Evolutionary conservation across 2,888 invertebrate genomes (phyloP).

Genomic region (Eledona agricola): DNA sequence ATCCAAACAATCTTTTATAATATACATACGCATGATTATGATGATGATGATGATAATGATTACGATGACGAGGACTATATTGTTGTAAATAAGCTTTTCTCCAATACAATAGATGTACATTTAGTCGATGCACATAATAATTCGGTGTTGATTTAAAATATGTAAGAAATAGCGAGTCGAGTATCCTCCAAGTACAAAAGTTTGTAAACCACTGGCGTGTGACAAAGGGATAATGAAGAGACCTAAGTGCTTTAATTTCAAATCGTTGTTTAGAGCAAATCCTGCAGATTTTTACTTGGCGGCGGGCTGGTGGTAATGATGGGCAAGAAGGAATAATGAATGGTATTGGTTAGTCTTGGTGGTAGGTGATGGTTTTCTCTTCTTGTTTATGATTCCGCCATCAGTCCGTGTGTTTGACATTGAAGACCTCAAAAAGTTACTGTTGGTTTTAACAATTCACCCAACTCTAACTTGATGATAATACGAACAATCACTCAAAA

Average conservation of each 20-base stretch:
- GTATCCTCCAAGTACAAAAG: slow-evolving; percentile 59
- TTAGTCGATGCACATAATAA: slow-evolving; percentile 58
- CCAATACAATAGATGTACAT: slow-evolving; percentile 58
- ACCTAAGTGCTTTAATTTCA: slow-evolving; percentile 62
- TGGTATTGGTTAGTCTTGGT: slow-evolving; percentile 15
- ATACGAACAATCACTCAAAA: no score
- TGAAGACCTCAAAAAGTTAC: slow-evolving; percentile 64
- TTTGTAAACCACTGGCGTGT: slow-evolving; percentile 58
- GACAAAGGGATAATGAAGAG: slow-evolving; percentile 60
- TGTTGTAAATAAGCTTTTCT: slow-evolving; percentile 59
- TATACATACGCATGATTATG: slow-evolving; percentile 30
- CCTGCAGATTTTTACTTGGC: slow-evolving; percentile 64
- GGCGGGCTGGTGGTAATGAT: slow-evolving; percentile 51
- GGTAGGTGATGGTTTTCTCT: slow-evolving; percentile 32
- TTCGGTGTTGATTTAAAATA: slow-evolving; percentile 58
- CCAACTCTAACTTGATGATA: slow-evolving; percentile 52
- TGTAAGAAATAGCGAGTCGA: slow-evolving; percentile 56
- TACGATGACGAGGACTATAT: no score
- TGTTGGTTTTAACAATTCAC: slow-evolving; percentile 64
- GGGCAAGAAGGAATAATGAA: slow-evolving; percentile 42
- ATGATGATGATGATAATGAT: no score
- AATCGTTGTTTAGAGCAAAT: slow-evolving; percentile 58
- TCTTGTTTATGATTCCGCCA: slow-evolving; percentile 50
- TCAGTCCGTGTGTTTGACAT: slow-evolving; percentile 56
- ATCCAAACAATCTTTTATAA: slow-evolving; percentile 53